A percentile compares a stretch with the other conserved stretches of the same genome.
Evolutionary conservation across 92 coral and sea anemone species (phyloP).

Genomic region (Phenganax stokvisi): DNA sequence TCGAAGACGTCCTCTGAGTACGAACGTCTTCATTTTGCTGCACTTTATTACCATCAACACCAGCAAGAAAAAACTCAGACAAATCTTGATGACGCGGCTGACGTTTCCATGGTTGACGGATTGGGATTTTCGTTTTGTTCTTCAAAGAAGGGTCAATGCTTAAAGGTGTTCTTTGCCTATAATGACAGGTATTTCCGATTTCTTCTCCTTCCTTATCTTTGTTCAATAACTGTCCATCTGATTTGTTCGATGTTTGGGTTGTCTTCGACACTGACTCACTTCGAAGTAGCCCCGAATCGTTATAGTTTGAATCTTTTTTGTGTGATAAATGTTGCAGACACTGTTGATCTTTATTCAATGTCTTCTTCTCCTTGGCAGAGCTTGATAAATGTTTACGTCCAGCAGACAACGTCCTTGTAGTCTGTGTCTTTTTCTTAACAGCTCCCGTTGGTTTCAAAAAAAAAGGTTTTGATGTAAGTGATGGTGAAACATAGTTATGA

Average conservation of each 20-base stretch:
- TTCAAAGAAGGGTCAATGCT: neutral
- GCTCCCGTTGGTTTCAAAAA: constrained; percentile 8
- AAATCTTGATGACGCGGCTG: constrained; percentile 65
- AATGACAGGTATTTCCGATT: neutral
- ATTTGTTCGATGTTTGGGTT: neutral
- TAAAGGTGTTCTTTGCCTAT: neutral
- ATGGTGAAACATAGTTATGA: constrained; percentile 28
- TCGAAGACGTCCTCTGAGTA: neutral
- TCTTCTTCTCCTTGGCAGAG: neutral
- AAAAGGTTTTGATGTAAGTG: constrained; percentile 30
- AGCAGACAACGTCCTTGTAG: constrained; percentile 11
- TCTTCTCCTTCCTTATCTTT: neutral
- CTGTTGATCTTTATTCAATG: neutral
- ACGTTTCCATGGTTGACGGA: constrained; percentile 76
- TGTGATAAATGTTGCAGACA: neutral
- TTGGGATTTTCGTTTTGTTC: constrained; percentile 7
- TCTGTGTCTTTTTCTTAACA: neutral
- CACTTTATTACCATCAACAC: constrained; percentile 45
- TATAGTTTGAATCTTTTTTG: neutral
- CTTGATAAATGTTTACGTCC: constrained; percentile 9
- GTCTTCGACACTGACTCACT: neutral
- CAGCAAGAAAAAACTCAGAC: constrained; percentile 75
- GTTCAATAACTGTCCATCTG: neutral
- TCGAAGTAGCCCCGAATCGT: too few relatives aligned
- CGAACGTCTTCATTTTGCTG: neutral